Evolutionary conservation across 2,797 vertebrate species (phyloP), one percentile per base, ranked within the genome.

Genomic region (Pampus argenteus): DNA sequence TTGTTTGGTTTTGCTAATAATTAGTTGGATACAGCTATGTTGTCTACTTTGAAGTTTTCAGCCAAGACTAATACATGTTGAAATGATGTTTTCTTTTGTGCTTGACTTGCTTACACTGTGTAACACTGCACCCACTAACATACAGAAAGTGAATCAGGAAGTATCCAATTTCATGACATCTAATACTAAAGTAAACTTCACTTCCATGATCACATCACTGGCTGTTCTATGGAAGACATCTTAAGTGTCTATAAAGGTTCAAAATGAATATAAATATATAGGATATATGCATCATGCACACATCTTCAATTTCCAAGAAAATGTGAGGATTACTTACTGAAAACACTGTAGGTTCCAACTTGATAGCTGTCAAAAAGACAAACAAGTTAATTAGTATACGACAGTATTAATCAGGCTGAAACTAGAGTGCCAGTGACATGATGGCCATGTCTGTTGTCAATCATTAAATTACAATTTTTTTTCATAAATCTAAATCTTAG

Each of bases 351-450:
- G 7, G 4, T 0, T 69, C 11, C 9, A 20, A 5, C 0, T 34
- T 5, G 58, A n/a, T 0, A 34, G 57, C 88, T 90, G 77, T 81
- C 50, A 40, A 76, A 73, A 75, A 84, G 3, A 82, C 17, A 66
- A 54, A 69, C 4, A 25, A 58, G 26, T 73, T n/a, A 61, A 48
- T 51, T 13, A 23, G 4, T 51, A 8, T 31, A 69, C 5, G 64
- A 38, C n/a, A 34, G 1, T 36, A 47, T 45, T 2, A 34, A 44
- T 36, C 49, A 20, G 10, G 6, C 5, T 52, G 25, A 29, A 48
- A 34, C 1, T 47, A 9, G 5, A 31, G 11, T n/a, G n/a, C n/a
- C n/a, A n/a, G n/a, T n/a, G n/a, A n/a, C n/a, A n/a, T n/a, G n/a
- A n/a, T n/a, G n/a, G n/a, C n/a, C n/a, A n/a, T n/a, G n/a, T n/a